Evolutionary conservation across 2,797 vertebrate species (phyloP).

Genomic region (Hydrolagus colliei): DNA sequence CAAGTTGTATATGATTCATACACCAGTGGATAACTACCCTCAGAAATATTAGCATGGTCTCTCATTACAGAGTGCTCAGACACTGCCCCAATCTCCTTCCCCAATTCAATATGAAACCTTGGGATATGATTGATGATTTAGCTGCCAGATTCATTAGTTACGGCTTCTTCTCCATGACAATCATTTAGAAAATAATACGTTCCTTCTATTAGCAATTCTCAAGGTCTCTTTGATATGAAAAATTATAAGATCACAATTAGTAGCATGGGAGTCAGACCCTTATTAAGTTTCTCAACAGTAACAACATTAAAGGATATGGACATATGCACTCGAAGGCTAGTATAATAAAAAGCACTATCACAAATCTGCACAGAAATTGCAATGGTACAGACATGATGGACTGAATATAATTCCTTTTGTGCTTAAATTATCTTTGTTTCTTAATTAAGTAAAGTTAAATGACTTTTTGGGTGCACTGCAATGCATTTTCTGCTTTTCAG

Average conservation of each 20-base stretch:
- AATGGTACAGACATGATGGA: too few relatives aligned
- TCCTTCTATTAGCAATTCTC: neutral
- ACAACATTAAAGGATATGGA: neutral
- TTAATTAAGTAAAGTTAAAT: too few relatives aligned
- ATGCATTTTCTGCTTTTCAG: neutral
- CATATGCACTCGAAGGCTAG: too few relatives aligned
- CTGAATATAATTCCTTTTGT: too few relatives aligned
- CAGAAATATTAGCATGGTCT: neutral
- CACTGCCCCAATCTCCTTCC: neutral
- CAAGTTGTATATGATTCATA: neutral
- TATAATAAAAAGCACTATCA: too few relatives aligned
- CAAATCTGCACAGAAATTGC: too few relatives aligned
- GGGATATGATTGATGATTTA: too few relatives aligned
- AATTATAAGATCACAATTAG: neutral
- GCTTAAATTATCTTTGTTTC: too few relatives aligned
- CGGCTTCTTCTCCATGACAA: neutral
- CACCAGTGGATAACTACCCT: neutral
- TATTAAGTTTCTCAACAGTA: neutral
- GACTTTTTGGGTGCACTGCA: too few relatives aligned
- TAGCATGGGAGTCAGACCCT: neutral
- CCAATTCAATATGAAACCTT: neutral
- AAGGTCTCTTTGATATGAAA: neutral
- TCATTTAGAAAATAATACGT: neutral
- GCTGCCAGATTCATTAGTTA: neutral
- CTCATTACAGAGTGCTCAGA: neutral